Evolutionary conservation across 2,113 vertebrate species (phyloP).

Genomic region (Sprattus sprattus): DNA sequence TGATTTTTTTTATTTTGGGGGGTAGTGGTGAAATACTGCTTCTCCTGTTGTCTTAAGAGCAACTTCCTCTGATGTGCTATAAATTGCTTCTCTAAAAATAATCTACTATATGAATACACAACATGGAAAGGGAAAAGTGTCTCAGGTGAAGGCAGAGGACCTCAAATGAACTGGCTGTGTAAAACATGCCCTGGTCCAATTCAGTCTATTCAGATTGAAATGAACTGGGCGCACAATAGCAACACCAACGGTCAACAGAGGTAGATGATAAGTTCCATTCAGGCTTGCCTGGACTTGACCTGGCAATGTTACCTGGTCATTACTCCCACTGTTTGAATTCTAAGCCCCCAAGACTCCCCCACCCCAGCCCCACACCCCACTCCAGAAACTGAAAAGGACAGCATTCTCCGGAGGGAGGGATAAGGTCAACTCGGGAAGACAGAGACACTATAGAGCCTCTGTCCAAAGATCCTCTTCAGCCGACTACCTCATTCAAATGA

Average conservation of each 20-base stretch:
- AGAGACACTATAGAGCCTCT: neutral
- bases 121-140: neutral
- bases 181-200: neutral
- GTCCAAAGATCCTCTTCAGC: neutral
- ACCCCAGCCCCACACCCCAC: neutral
- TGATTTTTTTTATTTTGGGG: no score
- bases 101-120: neutral
- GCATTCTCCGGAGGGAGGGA: neutral
- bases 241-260: conserved; percentile 2
- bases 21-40: no score
- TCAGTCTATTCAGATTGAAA: neutral
- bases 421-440: neutral
- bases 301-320: neutral
- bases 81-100: neutral
- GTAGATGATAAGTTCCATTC: neutral
- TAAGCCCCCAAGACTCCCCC: neutral
- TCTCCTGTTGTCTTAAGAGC: no score
- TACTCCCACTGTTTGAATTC: neutral
- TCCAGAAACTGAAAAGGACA: neutral
- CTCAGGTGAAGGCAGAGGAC: neutral
- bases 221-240: neutral
- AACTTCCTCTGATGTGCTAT: no score
- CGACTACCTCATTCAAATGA: neutral
- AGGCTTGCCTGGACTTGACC: conserved; percentile 4
- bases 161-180: neutral